These are phyloP conservation scores for Myotis vivesi DNA, from an alignment of 2,797 vertebrate species.

Conservation along the genomic window DNA sequence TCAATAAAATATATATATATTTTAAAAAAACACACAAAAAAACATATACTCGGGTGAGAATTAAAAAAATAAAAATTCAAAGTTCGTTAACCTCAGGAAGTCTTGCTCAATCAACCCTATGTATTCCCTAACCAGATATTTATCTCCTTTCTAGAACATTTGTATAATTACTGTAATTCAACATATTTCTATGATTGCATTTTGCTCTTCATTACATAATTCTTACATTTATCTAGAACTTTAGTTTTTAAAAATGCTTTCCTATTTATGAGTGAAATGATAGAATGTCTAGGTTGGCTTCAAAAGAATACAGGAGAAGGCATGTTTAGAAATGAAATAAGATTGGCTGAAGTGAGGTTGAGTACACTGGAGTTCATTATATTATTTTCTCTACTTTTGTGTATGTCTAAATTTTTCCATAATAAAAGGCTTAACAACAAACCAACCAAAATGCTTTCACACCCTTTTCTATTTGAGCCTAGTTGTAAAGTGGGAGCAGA, in stretches of 20 bases:
- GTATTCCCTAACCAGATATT: not conserved
- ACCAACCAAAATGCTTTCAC: slow-evolving; percentile 25
- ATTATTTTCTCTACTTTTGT: not conserved
- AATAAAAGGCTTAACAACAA: slow-evolving; percentile 18
- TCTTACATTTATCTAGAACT: slow-evolving; percentile 7
- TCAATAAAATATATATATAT: too few species aligned
- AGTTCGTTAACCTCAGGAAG: not conserved
- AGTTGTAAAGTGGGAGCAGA: not conserved
- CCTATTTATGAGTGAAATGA: slow-evolving; percentile 20
- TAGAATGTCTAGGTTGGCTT: not conserved
- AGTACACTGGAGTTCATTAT: not conserved
- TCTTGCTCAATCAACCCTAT: slow-evolving; percentile 3
- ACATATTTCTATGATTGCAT: not conserved
- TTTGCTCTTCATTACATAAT: slow-evolving; percentile 15
- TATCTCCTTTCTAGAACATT: not conserved
- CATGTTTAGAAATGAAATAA: not conserved
- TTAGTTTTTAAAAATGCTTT: slow-evolving; percentile 28
- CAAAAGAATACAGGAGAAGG: slow-evolving; percentile 7
- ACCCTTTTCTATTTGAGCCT: not conserved
- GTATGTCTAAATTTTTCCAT: not conserved
- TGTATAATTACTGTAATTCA: slow-evolving; percentile 11
- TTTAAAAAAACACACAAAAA: too few species aligned
- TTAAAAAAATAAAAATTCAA: not conserved
- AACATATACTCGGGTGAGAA: not conserved
- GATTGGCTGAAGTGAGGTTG: not conserved